These are phyloP conservation scores for Tricholauxania praeusta DNA, from an alignment of 2,888 invertebrate species.

Conservation along the genomic window DNA sequence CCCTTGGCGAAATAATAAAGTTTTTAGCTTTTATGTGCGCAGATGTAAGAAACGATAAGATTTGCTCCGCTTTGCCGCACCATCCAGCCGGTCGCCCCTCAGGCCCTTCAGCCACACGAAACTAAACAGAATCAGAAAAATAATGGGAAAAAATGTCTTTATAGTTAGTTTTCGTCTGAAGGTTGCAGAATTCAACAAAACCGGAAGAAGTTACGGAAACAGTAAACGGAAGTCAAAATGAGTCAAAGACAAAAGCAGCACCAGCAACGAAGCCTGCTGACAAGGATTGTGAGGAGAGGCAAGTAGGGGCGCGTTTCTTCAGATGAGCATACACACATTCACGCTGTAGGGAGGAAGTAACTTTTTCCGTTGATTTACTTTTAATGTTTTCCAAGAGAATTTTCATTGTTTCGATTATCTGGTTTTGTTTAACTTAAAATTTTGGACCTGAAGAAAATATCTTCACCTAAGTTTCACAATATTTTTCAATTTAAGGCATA, in stretches of 20 bases:
- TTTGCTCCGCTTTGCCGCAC: background rate
- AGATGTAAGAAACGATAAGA: conserved; percentile 48
- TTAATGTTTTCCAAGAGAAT: conserved; percentile 11
- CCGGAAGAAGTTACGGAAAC: conserved; percentile 33
- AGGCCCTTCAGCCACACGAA: no score
- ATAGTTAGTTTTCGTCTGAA: conserved; percentile 32
- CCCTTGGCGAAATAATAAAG: conserved; percentile 51
- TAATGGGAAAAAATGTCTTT: conserved; percentile 29
- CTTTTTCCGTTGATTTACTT: background rate
- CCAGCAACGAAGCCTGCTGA: background rate
- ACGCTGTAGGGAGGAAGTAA: background rate
- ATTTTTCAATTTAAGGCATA: no score
- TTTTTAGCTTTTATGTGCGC: conserved; percentile 42
- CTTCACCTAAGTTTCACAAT: no score
- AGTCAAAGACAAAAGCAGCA: conserved; percentile 4
- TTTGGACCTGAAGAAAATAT: no score
- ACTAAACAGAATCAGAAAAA: background rate
- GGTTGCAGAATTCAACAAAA: conserved; percentile 16
- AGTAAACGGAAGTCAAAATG: conserved; percentile 35
- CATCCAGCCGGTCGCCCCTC: background rate
- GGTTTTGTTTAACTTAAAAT: background rate
- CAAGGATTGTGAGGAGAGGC: background rate
- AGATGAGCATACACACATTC: no score
- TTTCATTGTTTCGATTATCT: conserved; percentile 4
- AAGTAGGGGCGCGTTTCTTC: background rate